Conservation (phyloP, 2,797 vertebrate genomes). For the Hydrophis major region DNA sequence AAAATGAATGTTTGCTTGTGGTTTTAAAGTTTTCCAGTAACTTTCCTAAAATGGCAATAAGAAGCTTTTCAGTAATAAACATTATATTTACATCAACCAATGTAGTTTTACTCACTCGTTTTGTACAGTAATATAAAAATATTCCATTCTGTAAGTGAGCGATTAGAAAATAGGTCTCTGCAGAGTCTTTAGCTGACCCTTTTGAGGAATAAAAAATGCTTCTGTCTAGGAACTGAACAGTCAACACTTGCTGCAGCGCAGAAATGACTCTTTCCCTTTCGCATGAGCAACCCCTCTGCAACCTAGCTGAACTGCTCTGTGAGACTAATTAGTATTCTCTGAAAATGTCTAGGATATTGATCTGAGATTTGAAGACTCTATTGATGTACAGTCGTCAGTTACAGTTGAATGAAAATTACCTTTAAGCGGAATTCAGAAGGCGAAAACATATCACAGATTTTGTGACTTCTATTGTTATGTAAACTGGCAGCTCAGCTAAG, state of each 20-base stretch:
- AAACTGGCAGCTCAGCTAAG: slow-evolving; percentile 24
- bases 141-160: slow-evolving; percentile 26
- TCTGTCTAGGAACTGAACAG: slow-evolving; percentile 43
- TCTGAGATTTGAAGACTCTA: slow-evolving; percentile 64
- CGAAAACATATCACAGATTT: slow-evolving; percentile 32
- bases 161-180: background rate
- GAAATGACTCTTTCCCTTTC: slow-evolving; percentile 3
- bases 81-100: background rate
- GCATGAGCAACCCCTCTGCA: background rate
- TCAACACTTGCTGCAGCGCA: slow-evolving; percentile 52
- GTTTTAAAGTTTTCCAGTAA: background rate
- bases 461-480: slow-evolving; percentile 21
- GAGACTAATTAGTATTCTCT: slow-evolving; percentile 70
- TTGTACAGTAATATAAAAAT: background rate
- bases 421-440: slow-evolving; percentile 49
- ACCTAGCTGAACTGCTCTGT: slow-evolving; percentile 50
- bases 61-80: background rate
- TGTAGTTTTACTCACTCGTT: slow-evolving; percentile 16
- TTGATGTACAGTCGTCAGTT: slow-evolving; percentile 52
- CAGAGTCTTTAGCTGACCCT: slow-evolving; percentile 52
- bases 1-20: background rate
- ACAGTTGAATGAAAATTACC: slow-evolving; percentile 52
- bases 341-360: slow-evolving; percentile 64
- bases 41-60: background rate
- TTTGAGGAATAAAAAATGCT: slow-evolving; percentile 45